phyloP scores from a whole-genome alignment of 2,797 vertebrate genomes.

The Oryzias sinensis region DNA sequence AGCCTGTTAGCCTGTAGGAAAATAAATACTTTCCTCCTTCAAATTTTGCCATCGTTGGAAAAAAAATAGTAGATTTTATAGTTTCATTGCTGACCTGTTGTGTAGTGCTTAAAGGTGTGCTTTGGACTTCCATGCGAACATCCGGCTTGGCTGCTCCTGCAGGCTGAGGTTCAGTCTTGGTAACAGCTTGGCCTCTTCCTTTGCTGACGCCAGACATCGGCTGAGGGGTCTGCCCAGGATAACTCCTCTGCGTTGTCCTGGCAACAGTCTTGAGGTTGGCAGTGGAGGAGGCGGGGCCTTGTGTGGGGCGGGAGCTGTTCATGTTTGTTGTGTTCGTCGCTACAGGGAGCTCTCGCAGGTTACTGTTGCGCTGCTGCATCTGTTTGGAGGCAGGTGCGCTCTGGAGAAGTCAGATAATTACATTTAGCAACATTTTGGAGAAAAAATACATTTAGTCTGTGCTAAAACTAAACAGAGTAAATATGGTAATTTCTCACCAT shows the following conservation, averaged over 20 bases:
- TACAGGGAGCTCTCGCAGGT: constrained; percentile 91
- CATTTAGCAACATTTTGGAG: too few species aligned
- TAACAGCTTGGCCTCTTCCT: constrained; percentile 64
- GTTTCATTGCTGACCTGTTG: constrained; percentile 57
- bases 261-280: constrained; percentile 81
- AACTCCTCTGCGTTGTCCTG: constrained; percentile 67
- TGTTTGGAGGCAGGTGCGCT: constrained; percentile 82
- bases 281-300: constrained; percentile 74
- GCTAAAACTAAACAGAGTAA: too few species aligned
- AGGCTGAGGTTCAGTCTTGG: constrained; percentile 47
- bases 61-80: not conserved
- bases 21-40: too few species aligned
- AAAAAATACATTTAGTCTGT: too few species aligned
- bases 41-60: not conserved
- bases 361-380: constrained; percentile 89
- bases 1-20: too few species aligned
- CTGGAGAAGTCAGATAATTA: constrained; percentile 57
- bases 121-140: constrained; percentile 73
- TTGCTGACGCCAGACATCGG: constrained; percentile 50
- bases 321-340: constrained; percentile 83
- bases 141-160: constrained; percentile 65
- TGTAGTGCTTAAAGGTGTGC: constrained; percentile 15
- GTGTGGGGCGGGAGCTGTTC: constrained; percentile 68
- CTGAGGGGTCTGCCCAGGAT: constrained; percentile 63
- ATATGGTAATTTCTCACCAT: constrained; percentile 77